Conservation (phyloP, 2,888 invertebrate species). For the Muscina levida region DNA sequence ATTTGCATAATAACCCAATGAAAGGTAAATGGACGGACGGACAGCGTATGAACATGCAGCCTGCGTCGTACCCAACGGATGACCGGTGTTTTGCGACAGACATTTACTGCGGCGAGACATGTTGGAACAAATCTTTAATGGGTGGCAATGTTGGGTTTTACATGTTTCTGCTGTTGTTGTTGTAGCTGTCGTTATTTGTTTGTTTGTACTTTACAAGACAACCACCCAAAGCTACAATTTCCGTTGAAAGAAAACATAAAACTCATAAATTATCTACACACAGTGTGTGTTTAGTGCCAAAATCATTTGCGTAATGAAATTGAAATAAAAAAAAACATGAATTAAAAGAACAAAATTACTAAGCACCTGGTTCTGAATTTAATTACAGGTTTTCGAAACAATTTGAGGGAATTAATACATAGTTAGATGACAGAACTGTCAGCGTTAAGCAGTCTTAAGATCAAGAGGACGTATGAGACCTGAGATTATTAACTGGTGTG, state of each 20-base stretch:
- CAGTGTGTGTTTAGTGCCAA: not conserved
- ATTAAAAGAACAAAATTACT: no score
- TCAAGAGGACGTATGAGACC: no score
- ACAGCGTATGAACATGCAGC: not conserved
- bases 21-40: not conserved
- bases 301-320: constrained; percentile 17
- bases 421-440: no score
- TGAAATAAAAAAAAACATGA: not conserved
- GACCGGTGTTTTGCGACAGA: not conserved
- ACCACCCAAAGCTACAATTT: constrained; percentile 52
- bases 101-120: not conserved
- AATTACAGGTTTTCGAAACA: no score
- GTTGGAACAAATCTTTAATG: constrained; percentile 31
- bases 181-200: not conserved
- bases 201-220: not conserved
- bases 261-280: constrained; percentile 24
- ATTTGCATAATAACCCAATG: constrained; percentile 58
- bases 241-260: constrained; percentile 41
- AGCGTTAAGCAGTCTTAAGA: no score
- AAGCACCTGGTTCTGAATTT: no score
- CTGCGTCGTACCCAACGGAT: no score
- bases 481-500: no score
- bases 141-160: constrained; percentile 16
- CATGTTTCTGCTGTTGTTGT: not conserved
- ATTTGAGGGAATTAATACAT: no score